phyloP scores from a whole-genome alignment of 2,113 vertebrate genomes.

The Nothoprocta pentlandii region DNA sequence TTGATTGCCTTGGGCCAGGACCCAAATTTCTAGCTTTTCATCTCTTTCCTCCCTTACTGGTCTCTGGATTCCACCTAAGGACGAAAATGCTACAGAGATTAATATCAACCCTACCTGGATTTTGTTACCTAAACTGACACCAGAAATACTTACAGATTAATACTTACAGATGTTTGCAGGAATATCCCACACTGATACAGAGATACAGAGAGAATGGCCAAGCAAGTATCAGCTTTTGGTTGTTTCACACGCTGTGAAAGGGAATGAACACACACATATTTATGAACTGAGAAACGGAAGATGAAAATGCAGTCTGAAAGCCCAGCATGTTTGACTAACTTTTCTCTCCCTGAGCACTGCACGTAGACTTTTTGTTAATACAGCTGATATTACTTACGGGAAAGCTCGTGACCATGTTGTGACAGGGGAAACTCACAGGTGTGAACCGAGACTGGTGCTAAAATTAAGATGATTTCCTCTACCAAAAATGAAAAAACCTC shows the following conservation, averaged over 20 bases:
- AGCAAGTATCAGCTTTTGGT: not conserved
- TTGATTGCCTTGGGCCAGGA: not conserved
- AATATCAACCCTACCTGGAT: not conserved
- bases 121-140: not conserved
- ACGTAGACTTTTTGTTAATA: not conserved
- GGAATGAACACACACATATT: not conserved
- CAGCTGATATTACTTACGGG: not conserved
- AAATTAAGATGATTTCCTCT: not conserved
- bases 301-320: not conserved
- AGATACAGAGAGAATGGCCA: not conserved
- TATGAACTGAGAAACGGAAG: not conserved
- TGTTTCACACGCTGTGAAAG: not conserved
- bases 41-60: not conserved
- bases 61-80: not conserved
- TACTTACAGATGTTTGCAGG: not conserved
- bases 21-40: not conserved
- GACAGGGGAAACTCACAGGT: not conserved
- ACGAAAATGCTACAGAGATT: not conserved
- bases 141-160: not conserved
- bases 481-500: not conserved
- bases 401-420: fast-evolving
- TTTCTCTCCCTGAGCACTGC: not conserved
- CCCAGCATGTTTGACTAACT: not conserved
- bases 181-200: fast-evolving
- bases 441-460: not conserved